phyloP scores from a whole-genome alignment of 1,140 invertebrate genomes.

The Trichonephila clavata region DNA sequence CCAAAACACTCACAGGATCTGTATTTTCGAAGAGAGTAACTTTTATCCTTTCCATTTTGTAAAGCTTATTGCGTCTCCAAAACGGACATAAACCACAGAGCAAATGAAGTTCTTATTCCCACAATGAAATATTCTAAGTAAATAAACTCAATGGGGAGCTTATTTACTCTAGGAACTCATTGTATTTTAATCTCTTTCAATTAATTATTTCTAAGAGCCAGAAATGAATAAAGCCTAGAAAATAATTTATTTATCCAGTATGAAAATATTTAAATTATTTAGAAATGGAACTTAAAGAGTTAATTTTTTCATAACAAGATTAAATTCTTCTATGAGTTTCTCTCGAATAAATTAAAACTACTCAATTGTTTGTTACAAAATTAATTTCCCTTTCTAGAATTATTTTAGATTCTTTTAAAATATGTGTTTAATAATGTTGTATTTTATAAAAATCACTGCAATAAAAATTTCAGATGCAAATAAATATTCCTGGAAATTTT shows the following conservation, averaged over 20 bases:
- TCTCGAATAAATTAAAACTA: background rate
- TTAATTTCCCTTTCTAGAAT: background rate
- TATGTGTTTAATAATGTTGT: background rate
- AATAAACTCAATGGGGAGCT: background rate
- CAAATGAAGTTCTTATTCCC: background rate
- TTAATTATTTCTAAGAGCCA: background rate
- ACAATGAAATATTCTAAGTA: background rate
- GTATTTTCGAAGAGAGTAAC: background rate
- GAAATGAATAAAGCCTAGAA: background rate
- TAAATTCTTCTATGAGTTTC: background rate
- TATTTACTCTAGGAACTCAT: background rate
- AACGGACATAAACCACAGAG: background rate
- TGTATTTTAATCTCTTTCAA: slow-evolving; percentile 26
- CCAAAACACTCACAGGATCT: background rate
- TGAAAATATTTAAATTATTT: background rate
- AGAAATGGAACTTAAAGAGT: background rate
- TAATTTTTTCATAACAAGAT: background rate
- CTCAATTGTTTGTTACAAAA: background rate
- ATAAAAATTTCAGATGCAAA: background rate
- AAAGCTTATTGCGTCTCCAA: background rate
- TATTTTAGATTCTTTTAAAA: background rate
- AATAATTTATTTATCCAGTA: background rate
- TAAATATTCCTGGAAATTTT: background rate
- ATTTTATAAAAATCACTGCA: background rate
- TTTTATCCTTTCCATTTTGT: background rate